Evolutionary conservation across 2,113 vertebrate species (phyloP).

Genomic region (Ovibos moschatus): DNA sequence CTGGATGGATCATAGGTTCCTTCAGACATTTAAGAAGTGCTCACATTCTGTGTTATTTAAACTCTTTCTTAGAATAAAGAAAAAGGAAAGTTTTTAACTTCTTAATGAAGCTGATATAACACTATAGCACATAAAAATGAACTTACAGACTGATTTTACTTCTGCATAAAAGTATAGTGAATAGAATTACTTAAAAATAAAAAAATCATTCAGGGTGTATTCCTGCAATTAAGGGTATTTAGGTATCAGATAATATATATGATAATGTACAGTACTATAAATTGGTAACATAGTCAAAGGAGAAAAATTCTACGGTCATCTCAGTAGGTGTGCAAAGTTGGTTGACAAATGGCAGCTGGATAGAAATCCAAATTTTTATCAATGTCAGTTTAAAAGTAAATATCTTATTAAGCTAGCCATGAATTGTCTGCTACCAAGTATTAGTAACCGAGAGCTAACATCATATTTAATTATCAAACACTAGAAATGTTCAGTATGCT

Average conservation of each 20-base stretch:
- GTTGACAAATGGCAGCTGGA: background rate
- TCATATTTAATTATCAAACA: background rate
- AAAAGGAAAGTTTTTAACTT: background rate
- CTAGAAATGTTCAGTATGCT: background rate
- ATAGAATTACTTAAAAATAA: slow-evolving; percentile 16
- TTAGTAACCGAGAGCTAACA: background rate
- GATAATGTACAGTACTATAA: background rate
- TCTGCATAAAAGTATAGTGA: background rate
- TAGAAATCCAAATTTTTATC: background rate
- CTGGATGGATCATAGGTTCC: background rate
- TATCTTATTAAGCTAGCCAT: background rate
- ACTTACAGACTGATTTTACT: background rate
- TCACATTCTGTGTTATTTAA: background rate
- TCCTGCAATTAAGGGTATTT: background rate
- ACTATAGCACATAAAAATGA: background rate
- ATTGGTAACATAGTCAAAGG: background rate
- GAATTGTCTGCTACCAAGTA: background rate
- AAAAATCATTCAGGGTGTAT: background rate
- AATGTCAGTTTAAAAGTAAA: background rate
- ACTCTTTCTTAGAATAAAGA: background rate
- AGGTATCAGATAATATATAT: background rate
- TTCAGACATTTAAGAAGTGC: slow-evolving; percentile 11
- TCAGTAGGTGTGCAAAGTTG: background rate
- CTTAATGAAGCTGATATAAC: background rate
- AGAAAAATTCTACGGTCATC: background rate